Conservation (phyloP, 2,888 invertebrate species). For the Tetragonula carbonaria region DNA sequence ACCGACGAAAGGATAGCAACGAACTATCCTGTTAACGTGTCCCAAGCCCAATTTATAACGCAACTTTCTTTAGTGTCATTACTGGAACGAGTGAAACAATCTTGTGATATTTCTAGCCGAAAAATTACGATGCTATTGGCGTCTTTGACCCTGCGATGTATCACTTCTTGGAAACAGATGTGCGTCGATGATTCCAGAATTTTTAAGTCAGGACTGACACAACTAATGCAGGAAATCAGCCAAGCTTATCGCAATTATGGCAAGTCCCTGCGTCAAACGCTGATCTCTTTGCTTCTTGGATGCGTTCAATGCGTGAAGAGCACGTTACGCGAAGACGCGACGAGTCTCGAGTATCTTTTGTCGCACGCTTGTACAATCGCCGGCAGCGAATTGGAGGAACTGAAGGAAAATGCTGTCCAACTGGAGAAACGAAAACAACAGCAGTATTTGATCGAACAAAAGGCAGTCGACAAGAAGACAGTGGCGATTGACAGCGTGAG, state of each 20-base stretch:
- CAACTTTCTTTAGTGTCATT: slow-evolving; percentile 77
- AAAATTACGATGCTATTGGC: slow-evolving; percentile 78
- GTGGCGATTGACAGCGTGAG: slow-evolving; percentile 24
- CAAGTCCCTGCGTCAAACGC: slow-evolving; percentile 77
- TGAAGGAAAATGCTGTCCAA: slow-evolving; percentile 72
- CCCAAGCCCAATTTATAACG: slow-evolving; percentile 76
- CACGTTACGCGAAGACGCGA: slow-evolving; percentile 73
- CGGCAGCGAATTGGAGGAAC: slow-evolving; percentile 77
- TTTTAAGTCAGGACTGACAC: slow-evolving; percentile 74
- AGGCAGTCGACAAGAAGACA: slow-evolving; percentile 43
- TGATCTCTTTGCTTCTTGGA: slow-evolving; percentile 78
- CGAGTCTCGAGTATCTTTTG: slow-evolving; percentile 78
- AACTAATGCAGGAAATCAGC: slow-evolving; percentile 78
- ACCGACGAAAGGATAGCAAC: slow-evolving; percentile 78
- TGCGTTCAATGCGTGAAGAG: slow-evolving; percentile 78
- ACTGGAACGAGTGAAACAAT: slow-evolving; percentile 74
- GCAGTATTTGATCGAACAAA: slow-evolving; percentile 35
- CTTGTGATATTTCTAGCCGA: slow-evolving; percentile 67
- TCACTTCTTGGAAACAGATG: slow-evolving; percentile 78
- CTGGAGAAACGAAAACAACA: slow-evolving; percentile 68
- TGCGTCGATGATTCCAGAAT: slow-evolving; percentile 73
- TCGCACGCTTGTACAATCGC: slow-evolving; percentile 78
- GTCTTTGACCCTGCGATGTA: slow-evolving; percentile 79
- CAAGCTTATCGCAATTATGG: slow-evolving; percentile 79
- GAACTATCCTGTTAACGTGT: slow-evolving; percentile 70